phyloP scores from a whole-genome alignment of 2,888 invertebrate genomes.

The Cataglyphis cursor region DNA sequence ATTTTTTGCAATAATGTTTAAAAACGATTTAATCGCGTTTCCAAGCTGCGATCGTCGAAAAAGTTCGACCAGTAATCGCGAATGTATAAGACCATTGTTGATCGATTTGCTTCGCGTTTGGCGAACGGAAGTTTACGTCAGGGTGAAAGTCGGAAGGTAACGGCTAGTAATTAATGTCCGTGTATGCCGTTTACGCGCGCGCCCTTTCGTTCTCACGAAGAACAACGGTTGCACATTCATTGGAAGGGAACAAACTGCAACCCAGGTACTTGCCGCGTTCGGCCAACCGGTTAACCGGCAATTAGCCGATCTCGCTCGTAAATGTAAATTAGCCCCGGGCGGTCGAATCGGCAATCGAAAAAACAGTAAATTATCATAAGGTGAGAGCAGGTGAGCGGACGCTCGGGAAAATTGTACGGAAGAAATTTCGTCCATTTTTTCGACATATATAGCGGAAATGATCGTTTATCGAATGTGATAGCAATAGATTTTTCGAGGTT shows the following conservation, averaged over 20 bases:
- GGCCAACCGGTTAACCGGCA: constrained; percentile 86
- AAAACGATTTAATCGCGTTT: background rate
- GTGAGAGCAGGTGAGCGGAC: constrained; percentile 83
- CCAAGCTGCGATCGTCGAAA: background rate
- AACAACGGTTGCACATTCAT: constrained; percentile 74
- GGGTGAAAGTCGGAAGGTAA: constrained; percentile 61
- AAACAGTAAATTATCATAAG: constrained; percentile 83
- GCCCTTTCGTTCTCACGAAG: constrained; percentile 72
- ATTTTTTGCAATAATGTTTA: background rate
- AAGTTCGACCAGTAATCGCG: background rate
- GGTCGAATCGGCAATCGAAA: constrained; percentile 82
- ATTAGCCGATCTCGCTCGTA: constrained; percentile 86
- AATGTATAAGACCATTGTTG: background rate
- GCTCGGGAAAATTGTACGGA: constrained; percentile 65
- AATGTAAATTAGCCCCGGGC: constrained; percentile 85
- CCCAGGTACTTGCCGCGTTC: constrained; percentile 78
- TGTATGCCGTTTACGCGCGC: constrained; percentile 44
- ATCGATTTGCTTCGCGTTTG: constrained; percentile 26
- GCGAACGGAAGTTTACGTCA: constrained; percentile 46
- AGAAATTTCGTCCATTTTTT: constrained; percentile 64
- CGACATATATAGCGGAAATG: constrained; percentile 71
- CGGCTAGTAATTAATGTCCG: constrained; percentile 64
- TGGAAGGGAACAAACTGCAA: constrained; percentile 75
- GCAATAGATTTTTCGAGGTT: constrained; percentile 31
- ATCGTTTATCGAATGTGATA: constrained; percentile 66